Evolutionary conservation across 2,113 vertebrate genomes (phyloP).

Genomic region (Symphodus melops): DNA sequence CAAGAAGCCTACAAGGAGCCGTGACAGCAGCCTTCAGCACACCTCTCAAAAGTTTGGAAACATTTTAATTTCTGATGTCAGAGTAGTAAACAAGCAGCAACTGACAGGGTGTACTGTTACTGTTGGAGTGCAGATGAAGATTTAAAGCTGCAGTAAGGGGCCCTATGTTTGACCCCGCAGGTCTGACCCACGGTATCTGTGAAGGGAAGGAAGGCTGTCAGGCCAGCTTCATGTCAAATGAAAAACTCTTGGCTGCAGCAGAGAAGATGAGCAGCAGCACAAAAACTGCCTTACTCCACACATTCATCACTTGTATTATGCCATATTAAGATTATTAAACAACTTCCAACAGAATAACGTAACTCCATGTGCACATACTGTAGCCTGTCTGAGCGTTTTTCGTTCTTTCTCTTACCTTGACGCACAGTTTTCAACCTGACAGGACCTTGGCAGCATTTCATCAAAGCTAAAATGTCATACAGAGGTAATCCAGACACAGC

Average conservation of each 20-base stretch:
- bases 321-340: constrained; percentile 40
- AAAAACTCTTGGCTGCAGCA: constrained; percentile 54
- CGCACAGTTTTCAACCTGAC: constrained; percentile 90
- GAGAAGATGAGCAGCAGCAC: constrained; percentile 28
- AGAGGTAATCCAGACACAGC: constrained; percentile 93
- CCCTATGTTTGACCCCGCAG: constrained; percentile 54
- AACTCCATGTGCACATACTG: not conserved
- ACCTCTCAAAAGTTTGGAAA: constrained; percentile 4
- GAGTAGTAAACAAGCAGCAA: not conserved
- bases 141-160: constrained; percentile 23
- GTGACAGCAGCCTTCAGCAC: not conserved
- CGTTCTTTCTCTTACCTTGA: constrained; percentile 87
- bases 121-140: not conserved
- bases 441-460: constrained; percentile 87
- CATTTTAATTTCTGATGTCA: not conserved
- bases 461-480: constrained; percentile 89
- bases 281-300: constrained; percentile 48
- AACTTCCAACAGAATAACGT: constrained; percentile 13
- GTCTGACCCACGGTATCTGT: constrained; percentile 54
- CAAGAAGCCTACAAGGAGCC: too few relatives aligned
- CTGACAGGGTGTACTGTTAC: not conserved
- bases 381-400: constrained; percentile 13
- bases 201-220: constrained; percentile 65
- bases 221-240: constrained; percentile 64
- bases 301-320: constrained; percentile 19